phyloP scores from a whole-genome alignment of 2,797 vertebrate species.

The Psittacula derbiana region DNA sequence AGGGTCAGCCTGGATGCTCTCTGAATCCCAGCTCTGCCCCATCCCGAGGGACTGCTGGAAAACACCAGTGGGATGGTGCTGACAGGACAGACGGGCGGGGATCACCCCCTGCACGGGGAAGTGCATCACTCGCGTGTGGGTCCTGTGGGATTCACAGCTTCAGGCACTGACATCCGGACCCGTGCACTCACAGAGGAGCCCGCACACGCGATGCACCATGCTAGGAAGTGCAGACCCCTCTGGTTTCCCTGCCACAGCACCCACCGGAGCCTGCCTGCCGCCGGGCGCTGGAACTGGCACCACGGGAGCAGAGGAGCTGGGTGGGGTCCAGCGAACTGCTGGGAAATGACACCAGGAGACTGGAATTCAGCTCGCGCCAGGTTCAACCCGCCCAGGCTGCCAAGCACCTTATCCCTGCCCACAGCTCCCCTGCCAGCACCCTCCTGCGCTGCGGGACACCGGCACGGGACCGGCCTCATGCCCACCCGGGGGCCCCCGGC shows the following conservation, averaged over 20 bases:
- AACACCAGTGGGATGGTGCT: rapidly evolving
- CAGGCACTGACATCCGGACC: neutral
- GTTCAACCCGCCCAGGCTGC: neutral
- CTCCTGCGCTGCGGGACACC: rapidly evolving
- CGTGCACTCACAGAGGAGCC: rapidly evolving
- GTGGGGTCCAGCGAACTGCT: neutral
- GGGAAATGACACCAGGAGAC: neutral
- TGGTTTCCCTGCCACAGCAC: neutral
- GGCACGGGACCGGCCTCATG: neutral
- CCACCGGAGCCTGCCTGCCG: rapidly evolving
- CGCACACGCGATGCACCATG: rapidly evolving
- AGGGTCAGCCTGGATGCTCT: neutral
- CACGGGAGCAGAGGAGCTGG: neutral
- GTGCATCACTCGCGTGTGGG: rapidly evolving
- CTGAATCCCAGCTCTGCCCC: neutral
- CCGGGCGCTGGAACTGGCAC: rapidly evolving
- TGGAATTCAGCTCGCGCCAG: neutral
- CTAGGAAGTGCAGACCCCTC: neutral
- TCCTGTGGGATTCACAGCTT: neutral
- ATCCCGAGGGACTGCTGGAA: neutral
- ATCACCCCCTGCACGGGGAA: rapidly evolving
- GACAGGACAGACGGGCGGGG: rapidly evolving
- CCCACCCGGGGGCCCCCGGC: neutral
- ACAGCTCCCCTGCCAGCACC: rapidly evolving
- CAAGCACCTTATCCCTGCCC: neutral